Evolutionary conservation across 2,797 vertebrate genomes (phyloP).

Genomic region (Pseudocheirus occidentalis): DNA sequence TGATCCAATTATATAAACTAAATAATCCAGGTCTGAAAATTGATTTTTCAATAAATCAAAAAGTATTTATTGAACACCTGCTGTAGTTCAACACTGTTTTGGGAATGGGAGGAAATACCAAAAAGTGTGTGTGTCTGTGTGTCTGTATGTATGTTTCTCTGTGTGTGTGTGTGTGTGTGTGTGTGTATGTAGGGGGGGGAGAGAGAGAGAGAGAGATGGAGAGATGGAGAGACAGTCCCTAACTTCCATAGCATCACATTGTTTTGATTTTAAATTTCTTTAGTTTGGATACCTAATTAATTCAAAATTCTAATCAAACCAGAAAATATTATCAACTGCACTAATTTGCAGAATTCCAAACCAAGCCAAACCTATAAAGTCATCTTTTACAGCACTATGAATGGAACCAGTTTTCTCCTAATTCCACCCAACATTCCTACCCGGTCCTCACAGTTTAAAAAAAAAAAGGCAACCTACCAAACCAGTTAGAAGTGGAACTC

Average conservation of each 20-base stretch:
- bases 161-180: background rate
- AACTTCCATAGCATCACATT: background rate
- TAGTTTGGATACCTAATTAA: background rate
- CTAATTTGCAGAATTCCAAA: background rate
- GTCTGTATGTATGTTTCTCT: background rate
- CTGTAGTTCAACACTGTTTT: background rate
- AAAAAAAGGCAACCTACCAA: background rate
- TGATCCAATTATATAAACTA: slow-evolving; percentile 2
- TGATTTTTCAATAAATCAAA: slow-evolving; percentile 11
- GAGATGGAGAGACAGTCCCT: background rate
- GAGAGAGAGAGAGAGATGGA: no score
- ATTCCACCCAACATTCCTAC: background rate
- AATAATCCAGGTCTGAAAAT: background rate
- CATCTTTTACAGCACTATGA: background rate
- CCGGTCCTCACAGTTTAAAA: background rate
- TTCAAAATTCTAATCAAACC: background rate
- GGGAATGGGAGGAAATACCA: background rate
- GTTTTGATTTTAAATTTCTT: background rate
- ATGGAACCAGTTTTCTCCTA: background rate
- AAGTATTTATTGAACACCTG: slow-evolving; percentile 7
- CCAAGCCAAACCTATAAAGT: background rate
- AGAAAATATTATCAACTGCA: background rate
- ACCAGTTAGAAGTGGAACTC: background rate
- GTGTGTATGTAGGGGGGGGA: background rate
- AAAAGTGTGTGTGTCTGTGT: accelerated